Base-by-base conservation (phyloP, 2,797 vertebrate genomes). In the Propithecus deckenii region DNA sequence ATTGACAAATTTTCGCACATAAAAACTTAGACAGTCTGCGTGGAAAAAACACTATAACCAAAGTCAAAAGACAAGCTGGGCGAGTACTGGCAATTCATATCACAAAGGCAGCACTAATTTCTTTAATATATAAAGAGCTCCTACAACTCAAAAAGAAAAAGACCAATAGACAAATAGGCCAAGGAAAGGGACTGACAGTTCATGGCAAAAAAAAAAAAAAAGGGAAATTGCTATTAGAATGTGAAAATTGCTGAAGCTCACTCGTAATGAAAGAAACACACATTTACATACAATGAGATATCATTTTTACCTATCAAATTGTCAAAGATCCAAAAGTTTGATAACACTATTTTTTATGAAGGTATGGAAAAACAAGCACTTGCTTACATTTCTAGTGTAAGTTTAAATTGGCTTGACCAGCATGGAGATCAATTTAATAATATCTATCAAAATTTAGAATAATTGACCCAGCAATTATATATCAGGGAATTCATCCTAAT, bases 171-270 rank as follows among this genome's bases (percentile, higher is more conserved):
- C 69, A 89, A 79, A 63, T 18, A 69, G 28, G 48, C 12, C 63
- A 89, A 95, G 28, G 28, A 86, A 67, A 81, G 35, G 46, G 14
- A 93, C 38, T 79, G 30, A 86, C 4, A 94, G 55, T 81, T 89
- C 52, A 79, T n/a, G 84, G 13, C 18, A 22, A 32, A 17, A 22
- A 35, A 30, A 48, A 69, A 22, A 57, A 57, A 50, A 50, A n/a
- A 79, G 7, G 15, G 23, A 95, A 95, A 86, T 61, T 89, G 43
- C 4, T 79, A 95, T 95, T 83, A 83, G 32, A 78, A 88, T 76
- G 69, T 74, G 55, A 96, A 93, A 79, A 89, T 79, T 81, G 76
- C 38, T 89, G 43, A 92, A 61, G 57, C 41, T 93, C 55, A 85
- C 17, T 72, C 25, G 55, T 57, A 87, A 93, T 81, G 55, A 91